Base-by-base conservation (phyloP, 2,797 vertebrate genomes). In the Lacerta viridis region DNA sequence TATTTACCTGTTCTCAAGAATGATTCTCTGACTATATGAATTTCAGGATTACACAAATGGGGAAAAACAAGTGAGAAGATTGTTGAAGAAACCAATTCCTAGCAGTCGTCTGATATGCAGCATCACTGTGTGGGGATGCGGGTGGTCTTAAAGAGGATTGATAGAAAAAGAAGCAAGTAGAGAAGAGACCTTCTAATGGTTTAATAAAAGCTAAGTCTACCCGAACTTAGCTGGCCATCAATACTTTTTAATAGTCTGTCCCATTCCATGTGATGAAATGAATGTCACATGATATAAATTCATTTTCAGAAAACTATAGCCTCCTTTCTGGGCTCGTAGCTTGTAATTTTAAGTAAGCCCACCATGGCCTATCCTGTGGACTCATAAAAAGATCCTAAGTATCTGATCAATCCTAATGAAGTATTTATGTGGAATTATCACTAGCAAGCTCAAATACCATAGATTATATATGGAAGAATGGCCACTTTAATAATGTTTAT, bases 351-450 rank as follows among this genome's bases (percentile, higher is more conserved):
- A 10, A 81, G 29, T 41, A 81, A 87, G 78, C 50, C 59, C n/a
- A 41, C 27, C 50, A 87, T 81, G 75, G 13, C 20, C 79, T 39
- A 59, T 74, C 36, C 71, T 43, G 29, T 75, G 71, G 39, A 3
- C 39, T 18, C 50, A 74, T 82, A 69, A 82, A 81, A 87, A 64
- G 36, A 46, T 82, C 50, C 20, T 82, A 87, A 82, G 2, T 69
- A 82, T 82, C 55, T 46, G 36, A 75, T 82, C 29, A 41, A 82
- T 87, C 7, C 39, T 82, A 75, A 82, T 82, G 69, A 87, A 87
- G 71, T 87, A 87, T 87, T 82, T 82, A 75, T 86, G 76, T 79
- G 55, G 39, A 87, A 82, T 87, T 87, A 87, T 82, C 55, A 64
- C 79, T 39, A 82, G 55, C 27, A 81, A 74, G 1, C 4, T 81